These are phyloP conservation scores for Haliaeetus leucogaster DNA, from an alignment of 2,113 vertebrate species.

Conservation along the genomic window DNA sequence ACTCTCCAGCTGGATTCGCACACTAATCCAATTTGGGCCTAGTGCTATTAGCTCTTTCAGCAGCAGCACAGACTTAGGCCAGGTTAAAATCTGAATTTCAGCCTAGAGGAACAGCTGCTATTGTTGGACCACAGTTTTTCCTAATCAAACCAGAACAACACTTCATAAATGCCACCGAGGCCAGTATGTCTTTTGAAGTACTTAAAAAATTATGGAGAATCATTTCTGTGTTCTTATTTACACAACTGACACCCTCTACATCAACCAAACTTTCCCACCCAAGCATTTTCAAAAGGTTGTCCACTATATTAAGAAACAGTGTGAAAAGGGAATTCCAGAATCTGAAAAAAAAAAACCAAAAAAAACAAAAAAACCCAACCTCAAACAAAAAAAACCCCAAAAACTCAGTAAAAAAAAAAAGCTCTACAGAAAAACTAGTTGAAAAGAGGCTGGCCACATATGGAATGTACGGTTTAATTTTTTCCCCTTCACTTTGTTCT, in stretches of 20 bases:
- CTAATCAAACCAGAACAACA: neutral
- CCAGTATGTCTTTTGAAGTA: neutral
- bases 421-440: neutral
- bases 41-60: neutral
- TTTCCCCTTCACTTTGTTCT: neutral
- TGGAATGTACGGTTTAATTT: neutral
- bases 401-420: neutral
- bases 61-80: neutral
- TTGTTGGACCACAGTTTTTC: neutral
- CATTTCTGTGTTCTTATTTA: neutral
- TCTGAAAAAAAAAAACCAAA: neutral
- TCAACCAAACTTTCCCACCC: neutral
- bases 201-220: neutral
- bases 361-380: neutral
- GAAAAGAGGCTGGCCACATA: neutral
- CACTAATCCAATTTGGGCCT: neutral
- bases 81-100: conserved; percentile 13
- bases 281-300: neutral
- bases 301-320: neutral
- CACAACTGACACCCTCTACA: neutral
- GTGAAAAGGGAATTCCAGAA: neutral
- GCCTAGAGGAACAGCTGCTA: neutral
- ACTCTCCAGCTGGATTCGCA: neutral
- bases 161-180: neutral
- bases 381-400: no score